Conservation (phyloP, 2,113 vertebrate species). For the Mormoops blainvillei region DNA sequence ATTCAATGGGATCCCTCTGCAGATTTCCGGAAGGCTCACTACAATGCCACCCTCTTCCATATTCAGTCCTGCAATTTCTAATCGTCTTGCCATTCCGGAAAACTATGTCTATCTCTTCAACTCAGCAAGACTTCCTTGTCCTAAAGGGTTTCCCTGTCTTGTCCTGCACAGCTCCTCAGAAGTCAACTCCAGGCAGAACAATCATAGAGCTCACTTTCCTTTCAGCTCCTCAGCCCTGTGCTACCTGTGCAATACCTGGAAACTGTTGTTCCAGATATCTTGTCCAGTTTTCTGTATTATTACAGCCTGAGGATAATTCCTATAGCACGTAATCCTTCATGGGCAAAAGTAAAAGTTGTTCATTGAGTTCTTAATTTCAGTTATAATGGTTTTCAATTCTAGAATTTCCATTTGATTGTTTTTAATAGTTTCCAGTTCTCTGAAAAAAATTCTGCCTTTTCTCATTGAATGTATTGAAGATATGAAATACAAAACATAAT, state of each 20-base stretch:
- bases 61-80: not conserved
- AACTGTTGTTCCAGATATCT: not conserved
- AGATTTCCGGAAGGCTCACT: not conserved
- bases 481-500: not conserved
- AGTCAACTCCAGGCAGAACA: not conserved
- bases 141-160: not conserved
- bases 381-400: slow-evolving; percentile 32
- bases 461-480: not conserved
- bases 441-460: not conserved
- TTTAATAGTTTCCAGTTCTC: slow-evolving; percentile 36
- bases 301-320: not conserved
- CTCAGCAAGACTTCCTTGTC: not conserved
- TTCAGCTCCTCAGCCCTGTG: not conserved
- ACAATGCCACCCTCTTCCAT: not conserved
- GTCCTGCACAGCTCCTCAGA: no score
- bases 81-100: not conserved
- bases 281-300: not conserved
- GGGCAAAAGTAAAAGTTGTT: not conserved
- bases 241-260: not conserved
- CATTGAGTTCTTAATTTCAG: slow-evolving; percentile 5
- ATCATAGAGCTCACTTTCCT: not conserved
- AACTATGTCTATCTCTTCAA: not conserved
- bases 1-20: not conserved
- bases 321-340: not conserved
- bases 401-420: slow-evolving; percentile 37